Evolutionary conservation across 2,113 vertebrate genomes (phyloP).

Genomic region (Anguilla japonica): DNA sequence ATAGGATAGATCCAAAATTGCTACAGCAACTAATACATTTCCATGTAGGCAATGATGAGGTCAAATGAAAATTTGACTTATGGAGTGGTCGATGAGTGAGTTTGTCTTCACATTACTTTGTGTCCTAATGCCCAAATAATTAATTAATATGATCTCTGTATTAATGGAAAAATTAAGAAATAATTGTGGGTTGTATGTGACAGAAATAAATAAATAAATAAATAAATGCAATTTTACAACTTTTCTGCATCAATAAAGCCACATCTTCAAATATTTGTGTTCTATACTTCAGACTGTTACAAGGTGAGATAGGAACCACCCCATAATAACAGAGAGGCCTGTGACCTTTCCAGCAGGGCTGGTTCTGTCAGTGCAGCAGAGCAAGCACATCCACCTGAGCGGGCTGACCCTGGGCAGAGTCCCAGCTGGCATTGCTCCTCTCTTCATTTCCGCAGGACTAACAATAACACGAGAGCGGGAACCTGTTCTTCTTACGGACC

Average conservation of each 20-base stretch:
- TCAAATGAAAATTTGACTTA: neutral
- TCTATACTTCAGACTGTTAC: too few species aligned
- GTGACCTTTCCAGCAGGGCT: too few species aligned
- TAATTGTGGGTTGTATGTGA: too few species aligned
- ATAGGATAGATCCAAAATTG: neutral
- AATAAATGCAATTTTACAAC: too few species aligned
- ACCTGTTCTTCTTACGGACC: too few species aligned
- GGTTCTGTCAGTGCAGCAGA: neutral
- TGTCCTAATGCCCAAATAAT: constrained; percentile 6
- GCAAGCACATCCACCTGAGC: neutral
- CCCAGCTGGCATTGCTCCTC: neutral
- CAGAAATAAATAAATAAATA: too few species aligned
- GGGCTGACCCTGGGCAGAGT: neutral
- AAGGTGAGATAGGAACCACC: too few species aligned
- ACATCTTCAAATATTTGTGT: too few species aligned
- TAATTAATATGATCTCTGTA: neutral
- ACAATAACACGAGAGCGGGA: neutral
- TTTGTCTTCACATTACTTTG: neutral
- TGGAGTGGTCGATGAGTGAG: neutral
- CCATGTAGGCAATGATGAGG: neutral
- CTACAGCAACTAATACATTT: neutral
- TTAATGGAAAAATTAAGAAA: too few species aligned
- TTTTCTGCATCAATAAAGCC: too few species aligned
- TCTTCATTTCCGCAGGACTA: neutral
- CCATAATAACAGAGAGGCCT: too few species aligned